Conservation (phyloP, 92 coral and sea anemone species). For the Muricea muricata region DNA sequence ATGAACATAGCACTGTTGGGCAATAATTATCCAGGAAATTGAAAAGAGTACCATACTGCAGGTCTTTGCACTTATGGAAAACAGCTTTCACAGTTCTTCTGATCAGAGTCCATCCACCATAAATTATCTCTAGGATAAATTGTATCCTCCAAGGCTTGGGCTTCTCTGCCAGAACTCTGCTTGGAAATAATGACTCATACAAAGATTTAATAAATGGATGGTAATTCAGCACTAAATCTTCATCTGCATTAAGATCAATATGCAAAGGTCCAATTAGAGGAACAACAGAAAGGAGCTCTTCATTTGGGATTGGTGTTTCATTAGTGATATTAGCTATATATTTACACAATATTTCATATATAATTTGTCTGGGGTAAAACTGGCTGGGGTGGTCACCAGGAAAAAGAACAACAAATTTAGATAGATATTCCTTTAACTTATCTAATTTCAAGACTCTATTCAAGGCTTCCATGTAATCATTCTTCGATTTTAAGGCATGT, state of each 20-base stretch:
- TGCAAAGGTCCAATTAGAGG: constrained; percentile 58
- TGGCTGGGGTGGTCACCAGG: constrained; percentile 69
- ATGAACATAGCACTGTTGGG: not conserved
- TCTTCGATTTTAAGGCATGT: not conserved
- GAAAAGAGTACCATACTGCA: constrained; percentile 59
- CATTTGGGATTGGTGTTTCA: not conserved
- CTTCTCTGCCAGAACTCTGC: constrained; percentile 50
- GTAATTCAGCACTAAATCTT: constrained; percentile 17
- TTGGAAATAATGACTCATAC: constrained; percentile 50
- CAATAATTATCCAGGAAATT: not conserved
- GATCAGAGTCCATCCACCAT: constrained; percentile 56
- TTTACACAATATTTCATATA: too few relatives aligned
- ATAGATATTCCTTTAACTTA: constrained; percentile 30
- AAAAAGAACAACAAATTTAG: constrained; percentile 50
- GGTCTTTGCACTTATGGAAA: constrained; percentile 42
- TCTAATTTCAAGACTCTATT: too few relatives aligned
- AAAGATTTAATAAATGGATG: constrained; percentile 29
- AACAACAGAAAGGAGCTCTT: constrained; percentile 43
- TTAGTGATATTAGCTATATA: too few relatives aligned
- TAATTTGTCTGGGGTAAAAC: too few relatives aligned
- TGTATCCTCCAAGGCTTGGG: constrained; percentile 63
- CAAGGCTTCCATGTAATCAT: not conserved
- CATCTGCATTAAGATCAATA: constrained; percentile 41
- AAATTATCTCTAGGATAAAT: constrained; percentile 50
- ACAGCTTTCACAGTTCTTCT: constrained; percentile 49